Evolutionary conservation across 2,888 invertebrate genomes (phyloP).

Genomic region (Scaptomyza flava): DNA sequence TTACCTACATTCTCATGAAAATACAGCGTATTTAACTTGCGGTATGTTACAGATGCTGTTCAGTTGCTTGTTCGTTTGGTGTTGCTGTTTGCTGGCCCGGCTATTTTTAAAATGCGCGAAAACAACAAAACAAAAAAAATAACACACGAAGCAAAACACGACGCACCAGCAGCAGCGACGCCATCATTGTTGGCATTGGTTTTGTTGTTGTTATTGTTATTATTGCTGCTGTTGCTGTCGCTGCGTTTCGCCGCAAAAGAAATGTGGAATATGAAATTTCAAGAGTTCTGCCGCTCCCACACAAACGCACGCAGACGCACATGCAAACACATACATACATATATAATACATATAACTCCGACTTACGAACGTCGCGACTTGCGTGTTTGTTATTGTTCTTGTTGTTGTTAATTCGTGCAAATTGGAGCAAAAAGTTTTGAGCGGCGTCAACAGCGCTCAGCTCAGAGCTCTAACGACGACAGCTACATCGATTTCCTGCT

Average conservation of each 20-base stretch:
- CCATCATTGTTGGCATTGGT: slow-evolving; percentile 61
- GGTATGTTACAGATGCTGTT: slow-evolving; percentile 11
- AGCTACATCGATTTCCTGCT: slow-evolving; percentile 68
- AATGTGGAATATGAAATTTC: slow-evolving; percentile 75
- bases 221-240: slow-evolving; percentile 38
- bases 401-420: slow-evolving; percentile 58
- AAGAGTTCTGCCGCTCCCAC: slow-evolving; percentile 53
- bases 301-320: slow-evolving; percentile 21
- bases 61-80: slow-evolving; percentile 41
- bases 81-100: slow-evolving; percentile 61
- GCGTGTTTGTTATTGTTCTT: slow-evolving; percentile 34
- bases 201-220: slow-evolving; percentile 45
- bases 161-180: slow-evolving; percentile 57
- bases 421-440: slow-evolving; percentile 64
- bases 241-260: slow-evolving; percentile 42
- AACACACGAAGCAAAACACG: slow-evolving; percentile 56
- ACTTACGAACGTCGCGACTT: slow-evolving; percentile 31
- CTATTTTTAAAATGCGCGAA: slow-evolving; percentile 76
- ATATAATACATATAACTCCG: slow-evolving; percentile 9
- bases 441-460: slow-evolving; percentile 33
- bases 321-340: not conserved
- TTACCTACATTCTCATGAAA: not conserved
- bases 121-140: slow-evolving; percentile 64
- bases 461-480: slow-evolving; percentile 6
- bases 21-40: slow-evolving; percentile 30